Conservation (phyloP, 2,113 vertebrate genomes). For the Chaetops frenatus region DNA sequence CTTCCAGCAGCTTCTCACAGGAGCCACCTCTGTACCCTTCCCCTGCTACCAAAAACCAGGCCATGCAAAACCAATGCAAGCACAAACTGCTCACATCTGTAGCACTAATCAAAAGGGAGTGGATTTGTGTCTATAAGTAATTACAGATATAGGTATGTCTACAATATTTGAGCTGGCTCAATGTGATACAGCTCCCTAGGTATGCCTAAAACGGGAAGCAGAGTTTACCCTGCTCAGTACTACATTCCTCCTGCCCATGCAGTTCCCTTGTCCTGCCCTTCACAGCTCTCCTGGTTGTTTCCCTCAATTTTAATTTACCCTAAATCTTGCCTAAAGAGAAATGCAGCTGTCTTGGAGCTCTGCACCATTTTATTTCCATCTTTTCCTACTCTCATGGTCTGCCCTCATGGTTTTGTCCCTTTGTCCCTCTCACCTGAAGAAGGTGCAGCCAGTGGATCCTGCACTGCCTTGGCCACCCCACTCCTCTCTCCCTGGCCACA, state of each 20-base stretch:
- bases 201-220: accelerated
- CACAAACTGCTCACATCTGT: not conserved
- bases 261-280: not conserved
- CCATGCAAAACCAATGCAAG: no score
- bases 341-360: not conserved
- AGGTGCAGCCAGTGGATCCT: not conserved
- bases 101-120: not conserved
- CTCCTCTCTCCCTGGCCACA: not conserved
- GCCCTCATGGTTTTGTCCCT: not conserved
- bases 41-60: no score
- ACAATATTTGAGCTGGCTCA: not conserved
- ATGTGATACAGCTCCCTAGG: accelerated
- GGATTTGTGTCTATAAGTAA: not conserved
- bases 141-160: accelerated
- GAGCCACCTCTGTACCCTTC: no score
- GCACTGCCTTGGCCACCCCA: not conserved
- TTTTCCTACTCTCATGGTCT: not conserved
- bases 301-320: no score
- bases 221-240: not conserved
- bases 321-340: not conserved
- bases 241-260: not conserved
- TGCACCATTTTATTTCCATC: not conserved
- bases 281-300: not conserved
- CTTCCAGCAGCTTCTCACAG: no score
- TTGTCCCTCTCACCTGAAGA: no score